These are phyloP conservation scores for Pectinophora gossypiella DNA, from an alignment of 1,140 invertebrate species.

Conservation along the genomic window DNA sequence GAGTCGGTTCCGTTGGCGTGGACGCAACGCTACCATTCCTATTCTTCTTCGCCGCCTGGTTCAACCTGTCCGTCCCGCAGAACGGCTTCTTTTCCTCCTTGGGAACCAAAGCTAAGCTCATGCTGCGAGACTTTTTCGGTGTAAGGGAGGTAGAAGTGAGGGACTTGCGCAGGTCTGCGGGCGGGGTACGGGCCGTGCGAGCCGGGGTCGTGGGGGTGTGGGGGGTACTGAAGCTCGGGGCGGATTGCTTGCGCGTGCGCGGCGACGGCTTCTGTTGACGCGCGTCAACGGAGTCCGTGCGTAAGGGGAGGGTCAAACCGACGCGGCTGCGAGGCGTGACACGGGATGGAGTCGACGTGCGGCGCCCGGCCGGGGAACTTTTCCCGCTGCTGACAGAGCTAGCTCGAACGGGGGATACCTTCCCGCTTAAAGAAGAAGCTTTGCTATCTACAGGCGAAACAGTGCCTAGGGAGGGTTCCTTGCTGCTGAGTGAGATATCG, in stretches of 20 bases:
- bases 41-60: slow-evolving; percentile 26
- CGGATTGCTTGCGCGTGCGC: slow-evolving; percentile 51
- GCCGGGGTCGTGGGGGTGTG: slow-evolving; percentile 39
- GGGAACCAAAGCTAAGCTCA: slow-evolving; percentile 46
- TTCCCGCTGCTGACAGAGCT: slow-evolving; percentile 33
- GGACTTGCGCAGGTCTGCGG: slow-evolving; percentile 53
- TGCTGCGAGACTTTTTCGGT: slow-evolving; percentile 58
- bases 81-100: slow-evolving; percentile 37
- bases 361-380: slow-evolving; percentile 29
- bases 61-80: slow-evolving; percentile 42
- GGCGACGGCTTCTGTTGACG: slow-evolving; percentile 13
- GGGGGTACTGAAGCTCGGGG: slow-evolving; percentile 58
- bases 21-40: slow-evolving; percentile 24
- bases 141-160: slow-evolving; percentile 33
- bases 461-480: slow-evolving; percentile 22
- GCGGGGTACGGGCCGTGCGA: slow-evolving; percentile 44
- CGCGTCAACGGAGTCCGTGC: slow-evolving; percentile 22
- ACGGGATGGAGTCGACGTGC: slow-evolving; percentile 41
- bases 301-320: slow-evolving; percentile 46
- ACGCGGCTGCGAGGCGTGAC: slow-evolving; percentile 26
- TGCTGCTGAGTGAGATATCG: slow-evolving; percentile 13
- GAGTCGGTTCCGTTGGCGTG: slow-evolving; percentile 25
- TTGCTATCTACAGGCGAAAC: slow-evolving; percentile 43
- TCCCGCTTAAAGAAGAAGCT: slow-evolving; percentile 33
- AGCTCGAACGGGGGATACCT: slow-evolving; percentile 26